Evolutionary conservation across 2,113 vertebrate genomes (phyloP).

Genomic region (Heliornis fulica): DNA sequence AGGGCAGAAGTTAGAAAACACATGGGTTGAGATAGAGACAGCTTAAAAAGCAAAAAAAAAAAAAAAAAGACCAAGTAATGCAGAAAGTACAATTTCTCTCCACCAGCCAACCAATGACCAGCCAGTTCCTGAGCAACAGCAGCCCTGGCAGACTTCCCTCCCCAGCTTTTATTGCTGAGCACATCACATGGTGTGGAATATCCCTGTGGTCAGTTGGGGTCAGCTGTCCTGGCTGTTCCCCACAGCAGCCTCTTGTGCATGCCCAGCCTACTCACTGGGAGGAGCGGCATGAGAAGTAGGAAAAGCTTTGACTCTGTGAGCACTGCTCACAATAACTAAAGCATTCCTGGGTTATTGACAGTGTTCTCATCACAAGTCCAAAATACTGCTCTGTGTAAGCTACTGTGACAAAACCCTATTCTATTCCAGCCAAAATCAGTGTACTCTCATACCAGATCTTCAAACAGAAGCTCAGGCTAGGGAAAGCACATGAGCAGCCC

Average conservation of each 20-base stretch:
- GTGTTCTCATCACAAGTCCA: neutral
- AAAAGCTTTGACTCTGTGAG: neutral
- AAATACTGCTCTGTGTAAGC: neutral
- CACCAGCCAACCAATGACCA: neutral
- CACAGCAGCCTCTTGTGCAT: neutral
- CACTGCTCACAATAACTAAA: neutral
- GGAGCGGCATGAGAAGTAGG: neutral
- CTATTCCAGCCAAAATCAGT: neutral
- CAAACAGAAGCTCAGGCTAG: neutral
- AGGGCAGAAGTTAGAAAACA: neutral
- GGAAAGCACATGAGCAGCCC: neutral
- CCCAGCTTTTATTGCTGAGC: neutral
- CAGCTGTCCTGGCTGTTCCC: neutral
- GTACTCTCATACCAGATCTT: neutral
- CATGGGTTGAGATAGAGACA: neutral
- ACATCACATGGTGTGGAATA: neutral
- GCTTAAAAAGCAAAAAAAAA: neutral
- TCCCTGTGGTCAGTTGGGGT: neutral
- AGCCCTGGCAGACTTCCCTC: neutral
- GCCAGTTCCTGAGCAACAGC: neutral
- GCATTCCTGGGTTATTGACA: neutral
- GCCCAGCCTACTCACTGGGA: fast-evolving
- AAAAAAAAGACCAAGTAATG: neutral
- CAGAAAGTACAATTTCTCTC: neutral
- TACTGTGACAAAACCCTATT: neutral